Conservation (phyloP, 1,140 invertebrate genomes). For the Lutraria rhynchaena region DNA sequence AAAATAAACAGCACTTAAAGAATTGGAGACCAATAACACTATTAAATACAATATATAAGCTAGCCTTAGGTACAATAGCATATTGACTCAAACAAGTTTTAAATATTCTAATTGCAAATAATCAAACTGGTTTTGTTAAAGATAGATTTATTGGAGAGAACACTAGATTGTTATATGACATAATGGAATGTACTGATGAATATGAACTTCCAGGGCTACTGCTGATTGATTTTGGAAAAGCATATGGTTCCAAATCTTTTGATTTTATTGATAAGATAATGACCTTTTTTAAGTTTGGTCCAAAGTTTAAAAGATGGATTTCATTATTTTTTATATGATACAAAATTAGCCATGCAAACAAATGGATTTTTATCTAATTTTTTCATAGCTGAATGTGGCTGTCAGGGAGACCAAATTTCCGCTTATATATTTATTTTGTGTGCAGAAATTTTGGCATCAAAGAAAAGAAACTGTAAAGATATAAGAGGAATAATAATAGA, state of each 20-base stretch:
- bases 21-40: constrained; percentile 20
- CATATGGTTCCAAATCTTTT: constrained; percentile 47
- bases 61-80: too few relatives aligned
- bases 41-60: too few relatives aligned
- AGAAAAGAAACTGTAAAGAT: background rate
- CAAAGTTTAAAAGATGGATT: constrained; percentile 35
- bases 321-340: constrained; percentile 23
- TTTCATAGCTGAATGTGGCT: background rate
- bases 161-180: too few relatives aligned
- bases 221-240: constrained; percentile 46
- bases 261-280: constrained; percentile 36
- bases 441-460: constrained; percentile 3
- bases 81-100: too few relatives aligned
- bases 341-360: background rate
- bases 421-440: constrained; percentile 1
- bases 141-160: too few relatives aligned
- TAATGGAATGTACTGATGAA: too few relatives aligned
- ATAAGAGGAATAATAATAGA: background rate
- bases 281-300: constrained; percentile 45
- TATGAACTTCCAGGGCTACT: constrained; percentile 32
- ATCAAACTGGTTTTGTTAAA: too few relatives aligned
- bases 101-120: too few relatives aligned
- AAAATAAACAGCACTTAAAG: constrained; percentile 19
- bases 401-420: background rate
- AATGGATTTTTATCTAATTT: background rate